Evolutionary conservation across 2,797 vertebrate genomes (phyloP).

Genomic region (Podarcis siculus): DNA sequence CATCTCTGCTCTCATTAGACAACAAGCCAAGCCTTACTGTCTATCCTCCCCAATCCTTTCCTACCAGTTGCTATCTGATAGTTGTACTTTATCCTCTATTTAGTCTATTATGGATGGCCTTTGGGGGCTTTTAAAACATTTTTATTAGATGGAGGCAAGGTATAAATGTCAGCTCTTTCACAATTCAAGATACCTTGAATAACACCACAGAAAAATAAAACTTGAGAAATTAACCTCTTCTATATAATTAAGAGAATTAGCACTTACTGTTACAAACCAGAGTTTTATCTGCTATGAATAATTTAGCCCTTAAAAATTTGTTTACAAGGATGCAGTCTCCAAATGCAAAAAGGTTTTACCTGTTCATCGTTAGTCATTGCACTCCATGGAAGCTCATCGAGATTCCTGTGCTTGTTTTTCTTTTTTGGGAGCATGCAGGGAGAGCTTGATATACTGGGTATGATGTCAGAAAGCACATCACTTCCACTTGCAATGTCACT

Average conservation of each 20-base stretch:
- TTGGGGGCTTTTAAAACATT: neutral
- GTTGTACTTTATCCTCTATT: too few relatives aligned
- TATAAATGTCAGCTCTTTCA: neutral
- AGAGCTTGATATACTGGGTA: conserved; percentile 96
- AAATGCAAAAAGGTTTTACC: conserved; percentile 70
- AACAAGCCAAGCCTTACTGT: neutral
- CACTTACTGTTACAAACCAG: neutral
- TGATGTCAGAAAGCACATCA: conserved; percentile 96
- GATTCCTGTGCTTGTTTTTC: conserved; percentile 94
- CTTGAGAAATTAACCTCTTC: neutral
- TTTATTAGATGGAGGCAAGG: neutral
- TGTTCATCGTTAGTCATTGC: conserved; percentile 99
- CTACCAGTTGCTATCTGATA: too few relatives aligned
- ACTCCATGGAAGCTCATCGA: conserved; percentile 98
- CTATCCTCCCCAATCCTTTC: neutral
- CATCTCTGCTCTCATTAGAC: neutral
- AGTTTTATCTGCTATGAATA: conserved; percentile 14
- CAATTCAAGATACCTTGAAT: neutral
- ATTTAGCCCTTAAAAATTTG: neutral
- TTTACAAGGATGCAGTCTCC: neutral
- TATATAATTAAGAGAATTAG: neutral
- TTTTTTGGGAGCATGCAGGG: conserved; percentile 94
- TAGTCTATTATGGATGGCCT: neutral
- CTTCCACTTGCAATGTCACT: conserved; percentile 97
- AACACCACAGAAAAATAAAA: neutral